phyloP scores from a whole-genome alignment of 1,140 invertebrate genomes.

The Cecropterus lyciades region DNA sequence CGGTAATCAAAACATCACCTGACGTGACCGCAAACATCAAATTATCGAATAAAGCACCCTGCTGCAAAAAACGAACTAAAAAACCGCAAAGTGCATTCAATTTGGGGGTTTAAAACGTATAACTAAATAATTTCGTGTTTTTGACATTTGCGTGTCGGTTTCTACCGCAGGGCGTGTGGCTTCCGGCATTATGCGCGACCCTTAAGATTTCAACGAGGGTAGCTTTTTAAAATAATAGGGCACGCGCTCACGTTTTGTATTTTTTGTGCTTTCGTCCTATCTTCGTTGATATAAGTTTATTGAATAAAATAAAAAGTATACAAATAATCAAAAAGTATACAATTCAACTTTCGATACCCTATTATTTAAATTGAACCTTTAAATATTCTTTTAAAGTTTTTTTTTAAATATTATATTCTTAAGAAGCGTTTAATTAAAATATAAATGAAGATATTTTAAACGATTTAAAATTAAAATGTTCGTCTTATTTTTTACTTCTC shows the following conservation, averaged over 20 bases:
- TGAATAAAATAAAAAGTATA: too few relatives aligned
- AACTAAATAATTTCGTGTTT: slow-evolving; percentile 71
- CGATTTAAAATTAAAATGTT: too few relatives aligned
- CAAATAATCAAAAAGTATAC: too few relatives aligned
- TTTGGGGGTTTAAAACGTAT: slow-evolving; percentile 61
- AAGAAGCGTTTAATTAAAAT: too few relatives aligned
- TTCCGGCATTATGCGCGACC: slow-evolving; percentile 61
- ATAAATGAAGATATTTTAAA: too few relatives aligned
- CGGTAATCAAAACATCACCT: slow-evolving; percentile 41
- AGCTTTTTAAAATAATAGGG: slow-evolving; percentile 37
- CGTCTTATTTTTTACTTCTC: too few relatives aligned
- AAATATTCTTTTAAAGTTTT: too few relatives aligned
- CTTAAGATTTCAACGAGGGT: slow-evolving; percentile 49
- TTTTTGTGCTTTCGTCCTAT: slow-evolving; percentile 13
- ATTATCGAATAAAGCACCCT: slow-evolving; percentile 47
- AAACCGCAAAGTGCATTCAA: slow-evolving; percentile 50
- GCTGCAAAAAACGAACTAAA: slow-evolving; percentile 46
- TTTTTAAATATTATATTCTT: too few relatives aligned
- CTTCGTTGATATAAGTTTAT: too few relatives aligned
- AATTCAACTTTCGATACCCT: too few relatives aligned
- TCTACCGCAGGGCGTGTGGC: slow-evolving; percentile 55
- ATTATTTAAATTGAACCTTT: too few relatives aligned
- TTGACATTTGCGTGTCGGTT: slow-evolving; percentile 68
- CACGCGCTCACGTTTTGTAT: slow-evolving; percentile 29
- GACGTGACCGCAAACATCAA: slow-evolving; percentile 46